Evolutionary conservation across 2,888 invertebrate species (phyloP), one percentile per base, ranked within the genome.

Genomic region (Chrysotoxum bicinctum): DNA sequence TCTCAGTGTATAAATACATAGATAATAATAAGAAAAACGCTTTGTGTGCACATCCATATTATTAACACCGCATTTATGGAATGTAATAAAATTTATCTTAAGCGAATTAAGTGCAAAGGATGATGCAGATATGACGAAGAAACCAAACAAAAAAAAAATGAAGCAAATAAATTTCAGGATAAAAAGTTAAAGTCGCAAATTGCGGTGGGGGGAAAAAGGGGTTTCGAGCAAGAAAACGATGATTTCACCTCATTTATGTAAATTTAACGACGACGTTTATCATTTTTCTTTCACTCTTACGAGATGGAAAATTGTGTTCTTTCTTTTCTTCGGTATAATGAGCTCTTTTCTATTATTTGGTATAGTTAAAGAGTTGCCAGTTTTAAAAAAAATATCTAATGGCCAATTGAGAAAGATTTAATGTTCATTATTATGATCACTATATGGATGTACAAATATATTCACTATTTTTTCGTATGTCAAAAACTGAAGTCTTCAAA

Each of bases 211-310:
- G 19, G 19, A 5, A 2, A 23, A 19, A 8, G 6, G 21, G 2
- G 12, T 50, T 26, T 50, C 8, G 14, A 43, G 50, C 50, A 21
- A 43, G 4, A 35, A 50, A 78, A 73, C 54, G 73, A 73, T 78
- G 78, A 85, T 68, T 76, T 81, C 76, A 81, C 69, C 73, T 85
- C 75, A 72, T 81, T 85, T 85, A 85, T 85, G 73, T 76, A 73
- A 85, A 85, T 85, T 85, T 85, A 85, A 85, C 64, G 81, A 85
- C 64, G 81, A 85, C 81, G 73, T 85, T 85, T 85, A 85, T 81
- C 76, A 81, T 85, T 81, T 85, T 50, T 50, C 66, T 77, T 75
- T 35, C 54, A 54, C 43, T 80, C 76, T 80, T 26, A 37, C 58
- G 16, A 14, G 2, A 37, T n/a, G 62, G 26, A 43, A 62, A 72